phyloP scores from a whole-genome alignment of 2,888 invertebrate genomes.

The Apocheima hispidaria region DNA sequence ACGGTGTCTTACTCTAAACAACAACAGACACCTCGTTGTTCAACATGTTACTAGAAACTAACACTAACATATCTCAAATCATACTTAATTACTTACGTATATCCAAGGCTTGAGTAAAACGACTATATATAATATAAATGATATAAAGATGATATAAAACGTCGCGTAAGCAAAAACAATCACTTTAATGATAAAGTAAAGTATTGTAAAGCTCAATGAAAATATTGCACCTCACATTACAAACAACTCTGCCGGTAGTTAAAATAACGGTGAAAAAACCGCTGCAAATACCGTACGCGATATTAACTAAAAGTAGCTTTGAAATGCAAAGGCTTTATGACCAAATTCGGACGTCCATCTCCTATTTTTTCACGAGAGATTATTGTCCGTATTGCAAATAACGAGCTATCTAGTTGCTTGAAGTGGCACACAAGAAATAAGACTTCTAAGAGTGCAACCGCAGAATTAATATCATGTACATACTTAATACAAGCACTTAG shows the following conservation, averaged over 20 bases:
- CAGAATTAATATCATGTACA: too few species aligned
- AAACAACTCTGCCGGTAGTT: slow-evolving; percentile 55
- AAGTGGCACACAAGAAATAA: too few species aligned
- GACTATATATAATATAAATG: too few species aligned
- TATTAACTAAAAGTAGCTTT: slow-evolving; percentile 67
- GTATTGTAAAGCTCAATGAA: slow-evolving; percentile 27
- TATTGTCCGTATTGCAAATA: neutral
- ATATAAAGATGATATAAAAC: neutral
- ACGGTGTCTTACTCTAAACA: slow-evolving; percentile 23
- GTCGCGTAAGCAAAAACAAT: slow-evolving; percentile 44
- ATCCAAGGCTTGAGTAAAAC: neutral
- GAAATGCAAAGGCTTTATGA: slow-evolving; percentile 58
- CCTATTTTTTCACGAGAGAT: neutral
- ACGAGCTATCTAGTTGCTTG: neutral
- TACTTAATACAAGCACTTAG: too few species aligned
- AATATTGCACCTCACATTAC: slow-evolving; percentile 22
- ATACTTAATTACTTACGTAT: neutral
- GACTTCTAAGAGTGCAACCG: too few species aligned
- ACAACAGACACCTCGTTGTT: neutral
- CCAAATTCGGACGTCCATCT: slow-evolving; percentile 47
- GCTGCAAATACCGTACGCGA: slow-evolving; percentile 79
- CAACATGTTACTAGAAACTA: neutral
- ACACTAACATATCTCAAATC: slow-evolving; percentile 10
- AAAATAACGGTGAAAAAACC: slow-evolving; percentile 76
- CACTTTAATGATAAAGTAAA: slow-evolving; percentile 14